Base-by-base conservation (phyloP, 2,888 invertebrate species). In the Esperia sulphurella region DNA sequence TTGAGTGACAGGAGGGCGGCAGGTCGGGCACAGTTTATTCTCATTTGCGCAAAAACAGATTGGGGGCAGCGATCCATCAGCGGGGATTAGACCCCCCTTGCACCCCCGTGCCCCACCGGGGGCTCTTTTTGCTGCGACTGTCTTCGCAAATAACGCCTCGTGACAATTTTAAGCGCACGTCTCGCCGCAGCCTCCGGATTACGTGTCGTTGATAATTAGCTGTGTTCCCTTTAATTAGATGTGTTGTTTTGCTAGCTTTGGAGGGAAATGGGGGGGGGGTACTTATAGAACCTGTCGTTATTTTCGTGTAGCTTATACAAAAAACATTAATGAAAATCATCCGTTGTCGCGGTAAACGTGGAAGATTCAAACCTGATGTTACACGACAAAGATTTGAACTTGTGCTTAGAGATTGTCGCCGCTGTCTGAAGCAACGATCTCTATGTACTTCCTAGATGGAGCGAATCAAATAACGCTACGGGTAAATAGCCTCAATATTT, bases 41-140 rank as follows among this genome's bases (percentile, higher is more conserved):
- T 75, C 75, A 75, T 79, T 77, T 73, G 67, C 57, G 64, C 70
- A 77, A 76, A 74, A 76, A 76, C 77, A 71, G 71, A 73, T 74
- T 65, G 55, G 57, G 61, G 60, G 51, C 62, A 62, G 71, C 68
- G 65, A 81, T 79, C 79, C 74, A 79, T 81, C 80, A 80, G 59
- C 63, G 51, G 56, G 75, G 79, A 77, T 81, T 79, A 79, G 69
- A 55, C 57, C 45, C 43, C 46, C n/a, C n/a, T n/a, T n/a, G 48
- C 44, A 40, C 21, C 41, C 45, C 37, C 39, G 33, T 21, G 41
- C 41, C 12, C 41, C 61, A 54, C 57, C 42, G 30, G 58, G 55
- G 59, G 43, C 62, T 63, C 63, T 70, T 70, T 71, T 68, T 62
- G 60, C 61, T 45, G 53, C 58, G 48, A 53, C 63, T 61, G 61